Conservation (phyloP, 2,113 vertebrate species). For the Forbesichthys papilliferus region DNA sequence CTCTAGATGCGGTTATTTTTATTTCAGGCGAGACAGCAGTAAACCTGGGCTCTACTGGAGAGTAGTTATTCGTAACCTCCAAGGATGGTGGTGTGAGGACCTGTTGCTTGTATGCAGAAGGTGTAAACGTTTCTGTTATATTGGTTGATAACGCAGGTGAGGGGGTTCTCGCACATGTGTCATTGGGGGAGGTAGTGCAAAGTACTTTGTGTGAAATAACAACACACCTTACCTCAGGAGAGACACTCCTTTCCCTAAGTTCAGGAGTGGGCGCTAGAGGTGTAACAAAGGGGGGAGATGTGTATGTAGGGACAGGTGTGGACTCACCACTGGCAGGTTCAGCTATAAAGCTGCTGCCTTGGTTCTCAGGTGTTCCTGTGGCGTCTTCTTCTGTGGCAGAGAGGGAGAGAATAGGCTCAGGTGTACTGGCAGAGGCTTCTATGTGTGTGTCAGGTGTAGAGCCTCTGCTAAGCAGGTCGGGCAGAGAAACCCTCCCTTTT, state of each 20-base stretch:
- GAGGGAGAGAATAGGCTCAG: conserved; percentile 36
- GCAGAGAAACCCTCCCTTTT: conserved; percentile 59
- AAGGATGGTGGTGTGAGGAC: conserved; percentile 53
- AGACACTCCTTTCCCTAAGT: conserved; percentile 16
- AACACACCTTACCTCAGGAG: conserved; percentile 32
- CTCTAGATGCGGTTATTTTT: conserved; percentile 58
- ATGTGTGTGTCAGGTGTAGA: conserved; percentile 52
- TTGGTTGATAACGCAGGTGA: conserved; percentile 32
- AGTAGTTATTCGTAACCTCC: conserved; percentile 23
- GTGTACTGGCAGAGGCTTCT: conserved; percentile 19
- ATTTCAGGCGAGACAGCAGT: conserved; percentile 66
- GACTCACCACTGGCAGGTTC: conserved; percentile 32
- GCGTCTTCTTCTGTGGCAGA: conserved; percentile 19
- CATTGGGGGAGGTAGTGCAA: conserved; percentile 15
- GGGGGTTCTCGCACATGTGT: conserved; percentile 35
- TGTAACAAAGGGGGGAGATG: conserved; percentile 54
- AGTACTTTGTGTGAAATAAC: conserved; percentile 34
- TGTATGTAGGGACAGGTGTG: conserved; percentile 49
- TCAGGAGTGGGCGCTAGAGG: conserved; percentile 46
- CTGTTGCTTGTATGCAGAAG: conserved; percentile 27
- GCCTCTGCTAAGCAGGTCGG: conserved; percentile 65
- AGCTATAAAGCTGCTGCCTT: conserved; percentile 18
- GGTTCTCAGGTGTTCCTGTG: conserved; percentile 32
- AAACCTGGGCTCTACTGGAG: conserved; percentile 37
- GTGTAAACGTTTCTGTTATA: conserved; percentile 20